phyloP scores from a whole-genome alignment of 2,888 invertebrate species.

The Bursaphelenchus okinawaensis region DNA sequence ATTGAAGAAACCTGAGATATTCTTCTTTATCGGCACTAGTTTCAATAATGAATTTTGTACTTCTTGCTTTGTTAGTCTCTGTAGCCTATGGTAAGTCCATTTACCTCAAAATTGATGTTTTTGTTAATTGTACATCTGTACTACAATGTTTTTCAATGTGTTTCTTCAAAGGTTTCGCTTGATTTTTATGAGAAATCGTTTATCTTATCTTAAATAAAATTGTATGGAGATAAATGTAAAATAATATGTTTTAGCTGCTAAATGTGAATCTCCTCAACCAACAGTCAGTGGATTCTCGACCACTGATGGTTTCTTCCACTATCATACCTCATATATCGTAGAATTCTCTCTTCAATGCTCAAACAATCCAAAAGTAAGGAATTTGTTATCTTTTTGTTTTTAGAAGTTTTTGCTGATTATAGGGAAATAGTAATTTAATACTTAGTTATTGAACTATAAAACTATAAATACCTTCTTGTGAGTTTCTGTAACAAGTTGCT shows the following conservation, averaged over 20 bases:
- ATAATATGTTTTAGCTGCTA: conserved; percentile 28
- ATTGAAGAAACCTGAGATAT: not conserved
- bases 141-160: not conserved
- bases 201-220: not conserved
- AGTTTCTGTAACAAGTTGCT: not conserved
- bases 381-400: not conserved
- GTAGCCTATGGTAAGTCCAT: not conserved
- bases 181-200: not conserved
- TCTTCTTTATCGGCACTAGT: not conserved
- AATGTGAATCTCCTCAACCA: conserved; percentile 60
- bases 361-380: conserved; percentile 61
- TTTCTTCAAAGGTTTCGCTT: not conserved
- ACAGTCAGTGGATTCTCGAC: conserved; percentile 80
- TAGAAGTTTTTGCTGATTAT: not conserved
- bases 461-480: not conserved
- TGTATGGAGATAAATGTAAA: not conserved
- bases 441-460: not conserved
- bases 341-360: conserved; percentile 79
- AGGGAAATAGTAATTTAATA: not conserved
- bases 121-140: too few relatives aligned
- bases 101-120: not conserved
- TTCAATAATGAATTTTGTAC: not conserved
- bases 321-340: conserved; percentile 81
- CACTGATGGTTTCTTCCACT: conserved; percentile 82
- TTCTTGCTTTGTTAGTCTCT: not conserved